These are phyloP conservation scores for Entosphenus tridentatus DNA, from an alignment of 2,113 vertebrate species.

Conservation along the genomic window DNA sequence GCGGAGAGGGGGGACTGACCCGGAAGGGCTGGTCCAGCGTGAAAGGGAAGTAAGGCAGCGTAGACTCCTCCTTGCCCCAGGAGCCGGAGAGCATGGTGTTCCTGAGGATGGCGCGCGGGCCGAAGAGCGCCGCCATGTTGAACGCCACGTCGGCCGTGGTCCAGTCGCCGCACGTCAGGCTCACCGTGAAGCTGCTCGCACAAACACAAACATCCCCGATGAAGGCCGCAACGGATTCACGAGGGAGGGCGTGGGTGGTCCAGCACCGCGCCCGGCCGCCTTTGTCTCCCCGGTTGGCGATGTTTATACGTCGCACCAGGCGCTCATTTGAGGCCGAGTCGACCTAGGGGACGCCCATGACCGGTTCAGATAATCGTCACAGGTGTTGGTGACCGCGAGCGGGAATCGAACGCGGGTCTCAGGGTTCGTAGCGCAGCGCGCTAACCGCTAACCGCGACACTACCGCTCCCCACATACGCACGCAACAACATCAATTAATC, in stretches of 20 bases:
- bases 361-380: no score
- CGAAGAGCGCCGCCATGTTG: conserved; percentile 65
- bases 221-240: neutral
- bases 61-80: conserved; percentile 56
- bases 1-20: conserved; percentile 24
- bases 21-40: conserved; percentile 91
- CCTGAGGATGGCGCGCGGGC: conserved; percentile 59
- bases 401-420: no score
- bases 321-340: conserved; percentile 10
- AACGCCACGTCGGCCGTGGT: conserved; percentile 57
- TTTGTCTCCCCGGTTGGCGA: neutral
- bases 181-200: conserved; percentile 54
- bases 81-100: conserved; percentile 60
- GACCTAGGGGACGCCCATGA: no score
- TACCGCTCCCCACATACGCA: no score
- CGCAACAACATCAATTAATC: no score
- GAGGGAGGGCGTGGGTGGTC: neutral
- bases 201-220: neutral
- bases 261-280: neutral
- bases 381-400: no score
- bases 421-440: no score
- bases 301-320: conserved; percentile 9
- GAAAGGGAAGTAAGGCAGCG: conserved; percentile 82
- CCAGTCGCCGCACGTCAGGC: conserved; percentile 58
- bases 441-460: no score